Base-by-base conservation (phyloP, 2,888 invertebrate species). In the Branchellion lobata region DNA sequence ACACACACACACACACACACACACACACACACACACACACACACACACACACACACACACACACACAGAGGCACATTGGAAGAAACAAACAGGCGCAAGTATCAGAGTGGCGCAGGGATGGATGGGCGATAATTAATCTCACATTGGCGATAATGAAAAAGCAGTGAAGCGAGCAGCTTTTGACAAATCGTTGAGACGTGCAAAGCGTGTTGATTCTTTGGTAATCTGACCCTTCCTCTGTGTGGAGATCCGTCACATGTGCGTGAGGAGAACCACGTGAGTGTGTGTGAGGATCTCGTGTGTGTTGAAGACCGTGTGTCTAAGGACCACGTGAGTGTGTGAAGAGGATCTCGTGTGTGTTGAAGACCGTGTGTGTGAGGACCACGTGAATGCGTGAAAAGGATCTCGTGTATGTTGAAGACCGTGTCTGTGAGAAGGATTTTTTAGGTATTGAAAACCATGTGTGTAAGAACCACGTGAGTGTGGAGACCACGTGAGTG, bases 111-210 rank as follows among this genome's bases (percentile, higher is more conserved):
- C 3, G 61, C 24, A 57, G 61, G n/a, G 21, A n/a, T 57, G 61
- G 24, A 57, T 57, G 61, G 14, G 5, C 21, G 61, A 57, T 57
- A 57, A 57, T 57, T 57, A 57, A 57, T 57, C 61, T 57, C 61
- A n/a, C 14, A 57, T 57, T 57, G 61, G 61, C 61, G 14, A 57
- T 57, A 57, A 57, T 57, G 61, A 57, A 57, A 57, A 57, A n/a
- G n/a, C 61, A 57, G 61, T n/a, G 61, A 24, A 24, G 61, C 61
- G 61, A 24, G 61, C 5, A 57, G 61, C 21, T 57, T 57, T 57
- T 57, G 61, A 57, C 61, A 57, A 57, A 57, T 57, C 61, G 61
- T n/a, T 57, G 61, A 57, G 61, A 57, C 61, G 61, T 57, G 61
- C 8, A 5, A 18, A n/a, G n/a, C 3, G 21, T 57, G 21, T n/a